These are phyloP conservation scores for Falco novaeseelandiae DNA, from an alignment of 2,797 vertebrate genomes.

Conservation along the genomic window DNA sequence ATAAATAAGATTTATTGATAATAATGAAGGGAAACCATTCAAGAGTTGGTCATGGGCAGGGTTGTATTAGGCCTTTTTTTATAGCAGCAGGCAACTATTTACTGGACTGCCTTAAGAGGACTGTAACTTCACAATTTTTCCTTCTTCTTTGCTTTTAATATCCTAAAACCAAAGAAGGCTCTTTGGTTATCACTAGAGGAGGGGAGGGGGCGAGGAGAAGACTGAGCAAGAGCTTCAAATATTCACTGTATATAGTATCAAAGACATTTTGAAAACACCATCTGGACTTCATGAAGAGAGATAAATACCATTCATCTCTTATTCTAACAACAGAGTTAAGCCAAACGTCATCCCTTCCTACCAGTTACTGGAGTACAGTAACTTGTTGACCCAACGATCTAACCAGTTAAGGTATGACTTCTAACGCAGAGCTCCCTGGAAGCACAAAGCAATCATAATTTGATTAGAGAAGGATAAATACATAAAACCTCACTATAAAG, in stretches of 20 bases:
- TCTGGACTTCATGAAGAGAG: background rate
- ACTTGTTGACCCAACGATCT: background rate
- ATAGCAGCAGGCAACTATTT: background rate
- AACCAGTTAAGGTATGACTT: constrained; percentile 46
- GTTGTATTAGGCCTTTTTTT: background rate
- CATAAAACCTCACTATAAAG: background rate
- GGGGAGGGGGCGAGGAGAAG: rapidly evolving
- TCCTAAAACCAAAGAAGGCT: background rate
- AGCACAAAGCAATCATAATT: background rate
- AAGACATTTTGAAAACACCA: background rate
- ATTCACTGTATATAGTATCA: background rate
- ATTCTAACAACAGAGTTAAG: background rate
- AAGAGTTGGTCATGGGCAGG: background rate
- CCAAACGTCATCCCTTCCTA: background rate
- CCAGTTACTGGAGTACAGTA: background rate
- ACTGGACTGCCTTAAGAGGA: background rate
- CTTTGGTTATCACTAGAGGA: background rate
- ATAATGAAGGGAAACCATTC: background rate
- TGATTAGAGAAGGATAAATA: background rate
- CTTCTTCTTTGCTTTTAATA: background rate
- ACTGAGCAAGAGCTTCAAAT: background rate
- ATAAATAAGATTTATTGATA: background rate
- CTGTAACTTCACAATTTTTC: background rate
- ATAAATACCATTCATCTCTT: background rate
- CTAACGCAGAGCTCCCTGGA: background rate